Evolutionary conservation across 1,140 invertebrate species (phyloP).

Genomic region (Zaprionus nigranus): DNA sequence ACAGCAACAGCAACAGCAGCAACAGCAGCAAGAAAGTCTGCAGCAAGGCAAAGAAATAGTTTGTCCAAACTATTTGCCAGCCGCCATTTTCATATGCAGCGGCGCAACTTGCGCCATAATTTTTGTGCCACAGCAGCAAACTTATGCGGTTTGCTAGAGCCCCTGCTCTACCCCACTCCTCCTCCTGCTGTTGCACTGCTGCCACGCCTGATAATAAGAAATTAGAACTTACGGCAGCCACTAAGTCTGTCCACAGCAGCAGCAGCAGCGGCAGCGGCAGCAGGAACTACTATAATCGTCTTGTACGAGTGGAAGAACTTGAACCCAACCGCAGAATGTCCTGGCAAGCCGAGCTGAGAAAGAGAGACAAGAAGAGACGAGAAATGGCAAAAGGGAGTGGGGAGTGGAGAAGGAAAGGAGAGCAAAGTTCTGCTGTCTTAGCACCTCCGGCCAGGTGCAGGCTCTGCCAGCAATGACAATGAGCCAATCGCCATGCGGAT

Average conservation of each 20-base stretch:
- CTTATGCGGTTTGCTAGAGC: conserved; percentile 58
- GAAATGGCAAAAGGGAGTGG: conserved; percentile 1
- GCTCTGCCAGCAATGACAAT: conserved; percentile 24
- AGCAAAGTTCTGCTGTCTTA: conserved; percentile 31
- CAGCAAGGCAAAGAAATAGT: conserved; percentile 72
- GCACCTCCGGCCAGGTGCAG: conserved; percentile 38
- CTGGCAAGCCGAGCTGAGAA: conserved; percentile 20
- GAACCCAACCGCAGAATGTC: conserved; percentile 69
- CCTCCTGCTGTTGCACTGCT: conserved; percentile 33
- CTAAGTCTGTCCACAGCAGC: conserved; percentile 77
- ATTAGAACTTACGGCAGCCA: conserved; percentile 82
- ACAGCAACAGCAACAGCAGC: neutral
- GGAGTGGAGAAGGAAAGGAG: neutral
- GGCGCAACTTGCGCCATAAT: conserved; percentile 78
- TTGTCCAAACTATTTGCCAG: conserved; percentile 72
- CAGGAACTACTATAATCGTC: conserved; percentile 63
- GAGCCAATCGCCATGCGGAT: conserved; percentile 21
- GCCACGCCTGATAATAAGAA: conserved; percentile 82
- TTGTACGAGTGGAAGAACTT: conserved; percentile 65
- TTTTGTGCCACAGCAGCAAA: conserved; percentile 77
- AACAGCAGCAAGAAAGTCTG: conserved; percentile 20
- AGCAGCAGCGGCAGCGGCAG: conserved; percentile 46
- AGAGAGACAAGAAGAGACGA: conserved; percentile 20
- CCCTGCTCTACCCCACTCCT: neutral
- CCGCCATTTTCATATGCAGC: conserved; percentile 79